Base-by-base conservation (phyloP, 53 echinoderm and acorn worm genomes). In the Temnopleurus reevesii region DNA sequence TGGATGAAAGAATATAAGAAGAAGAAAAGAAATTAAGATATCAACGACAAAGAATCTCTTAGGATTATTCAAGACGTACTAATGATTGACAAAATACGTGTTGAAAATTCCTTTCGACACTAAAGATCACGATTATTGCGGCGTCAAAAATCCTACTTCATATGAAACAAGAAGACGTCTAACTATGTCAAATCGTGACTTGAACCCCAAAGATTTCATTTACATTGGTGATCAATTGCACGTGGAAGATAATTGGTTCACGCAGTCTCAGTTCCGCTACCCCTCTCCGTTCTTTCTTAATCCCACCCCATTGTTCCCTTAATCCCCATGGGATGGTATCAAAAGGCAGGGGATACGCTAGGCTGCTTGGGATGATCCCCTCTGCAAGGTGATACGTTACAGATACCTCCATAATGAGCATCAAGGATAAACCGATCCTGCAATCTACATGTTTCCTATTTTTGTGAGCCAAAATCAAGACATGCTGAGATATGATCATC, bases 221-320 rank as follows among this genome's bases (percentile, higher is more conserved):
- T 36, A 21, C 15, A 41, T n/a, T 29, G 17, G 63, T 63, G 63
- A 31, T 71, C 38, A 71, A 71, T 21, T 21, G 19, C 43, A n/a
- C 1, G 38, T n/a, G 8, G 41, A 2, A 7, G 71, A 2, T 66
- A 66, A 71, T 71, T 71, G 71, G 71, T 71, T 71, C 71, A 41
- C 43, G 71, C 36, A 8, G 71, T 23, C 71, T 71, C 71, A 71
- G 71, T 71, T 71, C 71, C 71, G 71, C 71, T 71, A 71, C 43
- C 71, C 43, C 71, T 71, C 21, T 41, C 71, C 43, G 41, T 71
- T 71, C 38, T 71, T 2, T 21, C n/a, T 71, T 71, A 71, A 71
- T 71, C 71, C 71, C 36, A 18, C n/a, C n/a, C n/a, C n/a, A n/a
- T n/a, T n/a, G n/a, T n/a, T n/a, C 7, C 41, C n/a, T 71, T 71